Conservation (phyloP, 2,797 vertebrate species). For the Rhynchotus rufescens region DNA sequence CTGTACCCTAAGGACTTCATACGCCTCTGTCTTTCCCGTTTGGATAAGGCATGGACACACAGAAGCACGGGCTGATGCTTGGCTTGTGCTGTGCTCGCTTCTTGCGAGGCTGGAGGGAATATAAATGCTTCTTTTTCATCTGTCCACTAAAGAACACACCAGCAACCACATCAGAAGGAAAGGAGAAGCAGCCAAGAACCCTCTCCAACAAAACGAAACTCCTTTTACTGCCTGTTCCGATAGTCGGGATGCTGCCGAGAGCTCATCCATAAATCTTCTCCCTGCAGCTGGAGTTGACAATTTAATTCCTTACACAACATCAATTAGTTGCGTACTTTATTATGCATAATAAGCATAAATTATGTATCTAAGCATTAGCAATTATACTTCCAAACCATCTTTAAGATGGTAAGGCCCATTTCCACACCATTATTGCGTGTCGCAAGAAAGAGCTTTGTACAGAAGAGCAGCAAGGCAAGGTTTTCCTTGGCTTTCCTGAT, state of each 20-base stretch:
- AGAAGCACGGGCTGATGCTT: not conserved
- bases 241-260: not conserved
- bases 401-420: conserved; percentile 17
- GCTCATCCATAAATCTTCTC: not conserved
- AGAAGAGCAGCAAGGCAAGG: not conserved
- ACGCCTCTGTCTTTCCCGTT: conserved; percentile 2
- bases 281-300: conserved; percentile 20
- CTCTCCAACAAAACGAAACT: not conserved
- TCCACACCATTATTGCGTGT: not conserved
- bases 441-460: not conserved
- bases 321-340: conserved; percentile 53
- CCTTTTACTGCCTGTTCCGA: not conserved
- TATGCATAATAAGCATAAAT: conserved; percentile 46
- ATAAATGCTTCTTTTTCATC: not conserved
- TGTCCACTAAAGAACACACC: not conserved
- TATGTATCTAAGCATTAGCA: conserved; percentile 32
- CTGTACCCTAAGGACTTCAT: not conserved
- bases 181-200: not conserved
- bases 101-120: not conserved
- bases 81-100: not conserved
- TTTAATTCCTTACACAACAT: conserved; percentile 54
- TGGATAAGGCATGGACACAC: not conserved
- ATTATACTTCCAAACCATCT: conserved; percentile 50
- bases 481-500: not conserved
- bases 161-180: not conserved